Base-by-base conservation (phyloP, 2,797 vertebrate genomes). In the Thalassophryne amazonica region DNA sequence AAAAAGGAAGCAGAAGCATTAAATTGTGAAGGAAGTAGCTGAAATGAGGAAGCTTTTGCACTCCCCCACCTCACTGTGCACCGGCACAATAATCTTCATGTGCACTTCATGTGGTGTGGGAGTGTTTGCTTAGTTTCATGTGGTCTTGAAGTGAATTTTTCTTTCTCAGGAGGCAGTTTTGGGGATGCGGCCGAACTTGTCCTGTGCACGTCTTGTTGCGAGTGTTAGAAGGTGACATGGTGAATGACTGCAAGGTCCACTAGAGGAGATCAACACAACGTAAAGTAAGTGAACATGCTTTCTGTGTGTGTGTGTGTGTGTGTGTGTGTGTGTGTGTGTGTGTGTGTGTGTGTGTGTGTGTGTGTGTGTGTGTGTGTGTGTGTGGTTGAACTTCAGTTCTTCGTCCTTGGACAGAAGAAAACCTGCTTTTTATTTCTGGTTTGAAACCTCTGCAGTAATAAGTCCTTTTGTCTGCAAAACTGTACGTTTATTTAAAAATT, bases 31-130 rank as follows among this genome's bases (percentile, higher is more conserved):
- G 90, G 89, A 91, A 92, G 90, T 91, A 25, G 58, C 60, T 80
- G 78, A 91, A 91, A 91, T 84, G 84, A 92, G 91, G 91, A 93
- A 92, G 91, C 64, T 45, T 63, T 6, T 36, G 47, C 4, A 33
- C 43, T 35, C 40, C 60, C 67, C 57, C 66, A 70, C 48, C 61
- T 74, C 61, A 27, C 9, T 22, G 20, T 30, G 7, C 25, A 9
- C 22, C 35, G 35, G 22, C 27, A 9, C 21, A 20, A n/a, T n/a
- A n/a, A n/a, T n/a, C n/a, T n/a, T n/a, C n/a, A n/a, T n/a, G n/a
- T n/a, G n/a, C n/a, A 11, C 5, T 16, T 22, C 13, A 19, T 24
- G 29, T 8, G 13, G 17, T 12, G 16, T 20, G 29, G 56, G 24
- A 50, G 14, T 35, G 43, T 20, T 10, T 6, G 12, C 22, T 11